phyloP scores from a whole-genome alignment of 2,113 vertebrate species.

The Geococcyx californianus region DNA sequence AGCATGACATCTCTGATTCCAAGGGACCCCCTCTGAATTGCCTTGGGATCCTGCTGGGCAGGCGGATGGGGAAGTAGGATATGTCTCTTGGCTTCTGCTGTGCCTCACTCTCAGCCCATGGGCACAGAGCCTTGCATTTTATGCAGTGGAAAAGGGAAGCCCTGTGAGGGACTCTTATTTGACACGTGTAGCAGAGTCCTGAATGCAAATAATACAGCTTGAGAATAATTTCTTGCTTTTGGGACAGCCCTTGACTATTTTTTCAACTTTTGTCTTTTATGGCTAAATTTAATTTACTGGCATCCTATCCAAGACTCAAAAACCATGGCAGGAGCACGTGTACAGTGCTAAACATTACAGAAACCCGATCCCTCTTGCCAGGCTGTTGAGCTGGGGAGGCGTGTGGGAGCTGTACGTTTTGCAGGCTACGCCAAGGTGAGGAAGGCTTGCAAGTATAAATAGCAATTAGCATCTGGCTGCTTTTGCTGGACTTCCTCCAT shows the following conservation, averaged over 20 bases:
- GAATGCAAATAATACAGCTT: not conserved
- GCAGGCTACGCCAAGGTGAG: accelerated
- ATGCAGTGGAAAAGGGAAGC: not conserved
- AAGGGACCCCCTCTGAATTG: accelerated
- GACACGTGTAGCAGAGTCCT: not conserved
- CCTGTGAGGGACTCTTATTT: not conserved
- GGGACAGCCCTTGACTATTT: not conserved
- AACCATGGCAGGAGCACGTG: not conserved
- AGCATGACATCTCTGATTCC: not conserved
- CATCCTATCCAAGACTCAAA: not conserved
- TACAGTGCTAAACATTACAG: not conserved
- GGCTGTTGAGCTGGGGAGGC: not conserved
- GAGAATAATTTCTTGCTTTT: not conserved
- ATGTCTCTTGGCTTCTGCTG: not conserved
- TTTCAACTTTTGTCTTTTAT: not conserved
- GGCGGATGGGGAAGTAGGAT: accelerated
- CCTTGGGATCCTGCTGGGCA: not conserved
- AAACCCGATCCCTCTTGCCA: not conserved
- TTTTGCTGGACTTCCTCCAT: not conserved
- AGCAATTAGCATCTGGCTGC: not conserved
- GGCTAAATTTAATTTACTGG: not conserved
- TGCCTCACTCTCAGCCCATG: not conserved
- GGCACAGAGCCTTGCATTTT: not conserved
- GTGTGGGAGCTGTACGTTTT: accelerated
- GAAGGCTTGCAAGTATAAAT: not conserved